A percentile compares a stretch with the other conserved stretches of the same genome.
Evolutionary conservation across 2,113 vertebrate genomes (phyloP).

Genomic region (Drymodes brunneopygia): DNA sequence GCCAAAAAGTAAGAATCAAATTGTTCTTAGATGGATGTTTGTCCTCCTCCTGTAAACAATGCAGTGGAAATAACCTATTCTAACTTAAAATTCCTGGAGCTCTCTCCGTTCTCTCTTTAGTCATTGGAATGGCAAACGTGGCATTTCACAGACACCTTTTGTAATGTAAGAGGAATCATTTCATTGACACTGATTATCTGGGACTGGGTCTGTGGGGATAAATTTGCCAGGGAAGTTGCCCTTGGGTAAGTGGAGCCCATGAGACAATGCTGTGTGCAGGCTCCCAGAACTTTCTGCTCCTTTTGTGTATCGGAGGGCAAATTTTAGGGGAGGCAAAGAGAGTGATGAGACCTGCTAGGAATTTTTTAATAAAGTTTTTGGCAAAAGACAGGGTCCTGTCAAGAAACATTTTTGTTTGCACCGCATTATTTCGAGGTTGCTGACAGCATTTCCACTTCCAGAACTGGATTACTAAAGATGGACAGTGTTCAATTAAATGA

Average conservation of each 20-base stretch:
- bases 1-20: neutral
- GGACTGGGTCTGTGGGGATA: neutral
- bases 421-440: neutral
- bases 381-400: neutral
- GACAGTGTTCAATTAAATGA: neutral
- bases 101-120: neutral
- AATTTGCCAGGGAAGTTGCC: neutral
- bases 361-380: constrained; percentile 10
- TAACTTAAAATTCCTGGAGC: neutral
- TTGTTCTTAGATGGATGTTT: neutral
- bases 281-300: neutral
- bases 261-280: neutral
- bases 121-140: neutral
- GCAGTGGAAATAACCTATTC: neutral
- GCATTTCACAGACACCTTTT: neutral
- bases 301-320: neutral
- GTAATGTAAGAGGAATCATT: neutral
- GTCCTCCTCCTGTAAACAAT: neutral
- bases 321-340: neutral
- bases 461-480: neutral
- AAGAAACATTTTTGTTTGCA: neutral
- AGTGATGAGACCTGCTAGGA: neutral
- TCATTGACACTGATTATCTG: neutral
- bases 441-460: neutral
- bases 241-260: neutral